Evolutionary conservation across 2,113 vertebrate species (phyloP).

Genomic region (Lamprologus ornatipinnis): DNA sequence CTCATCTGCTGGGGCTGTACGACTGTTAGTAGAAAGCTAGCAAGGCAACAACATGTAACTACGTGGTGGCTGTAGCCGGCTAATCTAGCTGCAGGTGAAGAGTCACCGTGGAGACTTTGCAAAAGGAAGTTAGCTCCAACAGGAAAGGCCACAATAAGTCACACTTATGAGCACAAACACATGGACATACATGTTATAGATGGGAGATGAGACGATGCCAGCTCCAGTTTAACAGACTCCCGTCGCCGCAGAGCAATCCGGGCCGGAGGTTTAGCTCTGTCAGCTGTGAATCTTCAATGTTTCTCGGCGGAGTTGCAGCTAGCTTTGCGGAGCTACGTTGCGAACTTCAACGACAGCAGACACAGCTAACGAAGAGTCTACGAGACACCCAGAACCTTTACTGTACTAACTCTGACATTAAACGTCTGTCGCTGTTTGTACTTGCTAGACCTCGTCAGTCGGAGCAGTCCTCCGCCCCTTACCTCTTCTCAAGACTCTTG

Average conservation of each 20-base stretch:
- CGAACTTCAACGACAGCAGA: not conserved
- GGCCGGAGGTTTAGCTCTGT: not conserved
- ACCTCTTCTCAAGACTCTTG: conserved; percentile 41
- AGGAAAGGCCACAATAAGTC: not conserved
- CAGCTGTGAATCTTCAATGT: not conserved
- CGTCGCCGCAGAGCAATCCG: not conserved
- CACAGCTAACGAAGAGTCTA: not conserved
- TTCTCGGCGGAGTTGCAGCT: not conserved
- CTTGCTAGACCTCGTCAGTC: not conserved
- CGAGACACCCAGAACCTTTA: not conserved
- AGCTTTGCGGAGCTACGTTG: not conserved
- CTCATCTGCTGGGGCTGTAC: not conserved
- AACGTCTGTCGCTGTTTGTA: not conserved
- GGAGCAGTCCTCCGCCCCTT: conserved; percentile 19
- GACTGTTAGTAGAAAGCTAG: not conserved
- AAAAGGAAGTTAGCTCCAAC: not conserved
- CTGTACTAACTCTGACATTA: not conserved
- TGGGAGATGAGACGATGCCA: conserved; percentile 16
- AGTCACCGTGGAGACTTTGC: not conserved
- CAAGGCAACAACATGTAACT: not conserved
- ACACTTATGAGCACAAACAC: not conserved
- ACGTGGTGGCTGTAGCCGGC: not conserved
- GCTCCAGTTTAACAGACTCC: conserved; percentile 38
- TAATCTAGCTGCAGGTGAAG: not conserved
- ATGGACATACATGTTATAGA: conserved; percentile 33